A percentile compares a stretch with the other conserved stretches of the same genome.
These are phyloP conservation scores for Macropodus opercularis DNA, from an alignment of 2,797 vertebrate genomes.

Conservation along the genomic window DNA sequence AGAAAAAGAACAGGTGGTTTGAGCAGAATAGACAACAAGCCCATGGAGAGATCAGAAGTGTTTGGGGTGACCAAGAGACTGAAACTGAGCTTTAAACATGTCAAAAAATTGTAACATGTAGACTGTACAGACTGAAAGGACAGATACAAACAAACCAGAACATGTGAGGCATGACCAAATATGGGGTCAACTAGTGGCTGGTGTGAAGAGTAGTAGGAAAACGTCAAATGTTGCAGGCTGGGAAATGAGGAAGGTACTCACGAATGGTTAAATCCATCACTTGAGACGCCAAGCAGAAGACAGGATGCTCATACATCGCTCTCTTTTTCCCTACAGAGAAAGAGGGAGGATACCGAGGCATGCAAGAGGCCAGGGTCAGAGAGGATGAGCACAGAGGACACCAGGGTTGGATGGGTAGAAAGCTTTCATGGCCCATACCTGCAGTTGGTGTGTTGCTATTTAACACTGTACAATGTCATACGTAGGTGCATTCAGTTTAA, in stretches of 20 bases:
- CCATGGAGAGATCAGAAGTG: slow-evolving; percentile 59
- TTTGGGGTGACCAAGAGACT: slow-evolving; percentile 9
- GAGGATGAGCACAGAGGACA: slow-evolving; percentile 83
- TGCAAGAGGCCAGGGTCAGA: slow-evolving; percentile 91
- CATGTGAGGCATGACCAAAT: slow-evolving; percentile 79
- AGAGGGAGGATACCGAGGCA: slow-evolving; percentile 92
- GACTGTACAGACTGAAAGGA: slow-evolving; percentile 89
- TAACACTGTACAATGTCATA: background rate
- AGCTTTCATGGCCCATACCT: background rate
- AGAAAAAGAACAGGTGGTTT: slow-evolving; percentile 77
- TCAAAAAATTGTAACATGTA: slow-evolving; percentile 57
- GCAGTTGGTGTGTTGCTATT: background rate
- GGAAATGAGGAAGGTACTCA: slow-evolving; percentile 97
- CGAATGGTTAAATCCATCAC: slow-evolving; percentile 99
- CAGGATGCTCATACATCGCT: slow-evolving; percentile 99
- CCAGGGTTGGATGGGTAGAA: slow-evolving; percentile 77
- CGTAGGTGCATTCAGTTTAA: background rate
- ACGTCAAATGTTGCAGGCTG: slow-evolving; percentile 82
- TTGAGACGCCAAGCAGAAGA: slow-evolving; percentile 99
- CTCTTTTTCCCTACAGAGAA: slow-evolving; percentile 99
- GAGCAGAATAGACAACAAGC: slow-evolving; percentile 77
- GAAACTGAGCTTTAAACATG: slow-evolving; percentile 55
- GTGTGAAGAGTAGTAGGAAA: slow-evolving; percentile 47
- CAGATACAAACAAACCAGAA: slow-evolving; percentile 83
- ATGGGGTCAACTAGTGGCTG: slow-evolving; percentile 29